A percentile compares a stretch with the other conserved stretches of the same genome.
Evolutionary conservation across 2,888 invertebrate genomes (phyloP).

Genomic region (Drosophila birchii): DNA sequence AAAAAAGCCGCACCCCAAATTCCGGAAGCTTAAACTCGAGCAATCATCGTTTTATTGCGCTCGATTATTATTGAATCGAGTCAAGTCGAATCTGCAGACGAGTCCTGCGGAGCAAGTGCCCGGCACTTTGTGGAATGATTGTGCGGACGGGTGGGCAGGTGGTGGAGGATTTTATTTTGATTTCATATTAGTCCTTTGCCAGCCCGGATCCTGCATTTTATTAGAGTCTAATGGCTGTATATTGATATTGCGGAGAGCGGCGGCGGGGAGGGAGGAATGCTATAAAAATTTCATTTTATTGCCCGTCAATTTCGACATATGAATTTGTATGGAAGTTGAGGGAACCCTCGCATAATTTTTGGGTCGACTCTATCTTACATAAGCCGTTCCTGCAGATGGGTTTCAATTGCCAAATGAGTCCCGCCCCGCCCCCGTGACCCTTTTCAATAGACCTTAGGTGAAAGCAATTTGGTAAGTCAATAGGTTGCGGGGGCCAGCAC

Average conservation of each 20-base stretch:
- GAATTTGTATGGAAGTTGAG: slow-evolving; percentile 46
- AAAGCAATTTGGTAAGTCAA: slow-evolving; percentile 45
- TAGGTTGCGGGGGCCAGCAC: slow-evolving; percentile 10
- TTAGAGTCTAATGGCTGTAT: slow-evolving; percentile 58
- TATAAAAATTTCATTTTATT: slow-evolving; percentile 73
- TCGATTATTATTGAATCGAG: slow-evolving; percentile 79
- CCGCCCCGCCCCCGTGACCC: background rate
- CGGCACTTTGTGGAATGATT: slow-evolving; percentile 35
- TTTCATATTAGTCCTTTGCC: slow-evolving; percentile 37
- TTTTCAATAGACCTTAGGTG: slow-evolving; percentile 19
- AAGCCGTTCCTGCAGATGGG: slow-evolving; percentile 13
- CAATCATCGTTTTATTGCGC: slow-evolving; percentile 79
- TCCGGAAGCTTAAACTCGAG: slow-evolving; percentile 50
- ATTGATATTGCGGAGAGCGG: slow-evolving; percentile 62
- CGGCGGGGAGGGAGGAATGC: slow-evolving; percentile 22
- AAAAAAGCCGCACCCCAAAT: background rate
- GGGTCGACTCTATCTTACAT: slow-evolving; percentile 10
- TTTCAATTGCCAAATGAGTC: slow-evolving; percentile 19
- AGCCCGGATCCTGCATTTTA: slow-evolving; percentile 45
- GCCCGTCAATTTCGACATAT: slow-evolving; percentile 59
- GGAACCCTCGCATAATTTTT: slow-evolving; percentile 29
- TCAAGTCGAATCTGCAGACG: slow-evolving; percentile 54
- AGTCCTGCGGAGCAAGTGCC: slow-evolving; percentile 25
- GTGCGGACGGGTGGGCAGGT: slow-evolving; percentile 33
- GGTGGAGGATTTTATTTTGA: slow-evolving; percentile 50